Conservation (phyloP, 2,113 vertebrate species). For the Orycteropus afer region DNA sequence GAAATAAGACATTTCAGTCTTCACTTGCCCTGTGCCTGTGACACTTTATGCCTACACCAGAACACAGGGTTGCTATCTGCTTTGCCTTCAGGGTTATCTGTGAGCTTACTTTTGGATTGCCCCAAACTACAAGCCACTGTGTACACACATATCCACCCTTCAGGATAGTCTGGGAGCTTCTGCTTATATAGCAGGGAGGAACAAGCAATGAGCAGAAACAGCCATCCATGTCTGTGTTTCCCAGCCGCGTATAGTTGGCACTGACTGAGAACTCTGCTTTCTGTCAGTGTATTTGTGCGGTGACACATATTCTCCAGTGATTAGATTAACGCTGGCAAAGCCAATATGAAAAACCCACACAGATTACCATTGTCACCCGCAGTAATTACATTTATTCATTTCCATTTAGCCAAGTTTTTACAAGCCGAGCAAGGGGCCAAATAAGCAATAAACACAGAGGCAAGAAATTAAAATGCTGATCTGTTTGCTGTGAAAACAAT, state of each 20-base stretch:
- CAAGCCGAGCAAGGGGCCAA: constrained; percentile 92
- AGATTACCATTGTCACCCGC: constrained; percentile 92
- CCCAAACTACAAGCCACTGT: background rate
- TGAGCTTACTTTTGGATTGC: background rate
- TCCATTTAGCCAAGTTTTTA: constrained; percentile 94
- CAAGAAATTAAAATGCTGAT: constrained; percentile 95
- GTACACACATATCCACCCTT: background rate
- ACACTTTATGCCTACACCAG: background rate
- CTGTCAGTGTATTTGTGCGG: constrained; percentile 87
- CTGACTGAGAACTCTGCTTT: constrained; percentile 87
- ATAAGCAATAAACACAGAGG: constrained; percentile 94
- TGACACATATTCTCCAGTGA: constrained; percentile 91
- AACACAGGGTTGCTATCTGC: background rate
- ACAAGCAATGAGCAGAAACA: background rate
- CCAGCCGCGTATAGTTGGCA: constrained; percentile 74
- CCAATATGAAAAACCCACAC: constrained; percentile 92
- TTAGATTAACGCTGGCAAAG: constrained; percentile 92
- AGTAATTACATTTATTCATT: constrained; percentile 97
- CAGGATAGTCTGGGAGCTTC: background rate
- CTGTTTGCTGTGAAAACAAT: constrained; percentile 93
- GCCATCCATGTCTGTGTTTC: constrained; percentile 49
- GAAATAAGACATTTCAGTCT: background rate
- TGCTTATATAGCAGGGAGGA: background rate
- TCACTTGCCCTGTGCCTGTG: background rate
- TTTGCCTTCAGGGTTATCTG: background rate